A percentile compares a stretch with the other conserved stretches of the same genome.
Conservation (phyloP, 2,888 invertebrate species). For the Clitarchus hookeri region DNA sequence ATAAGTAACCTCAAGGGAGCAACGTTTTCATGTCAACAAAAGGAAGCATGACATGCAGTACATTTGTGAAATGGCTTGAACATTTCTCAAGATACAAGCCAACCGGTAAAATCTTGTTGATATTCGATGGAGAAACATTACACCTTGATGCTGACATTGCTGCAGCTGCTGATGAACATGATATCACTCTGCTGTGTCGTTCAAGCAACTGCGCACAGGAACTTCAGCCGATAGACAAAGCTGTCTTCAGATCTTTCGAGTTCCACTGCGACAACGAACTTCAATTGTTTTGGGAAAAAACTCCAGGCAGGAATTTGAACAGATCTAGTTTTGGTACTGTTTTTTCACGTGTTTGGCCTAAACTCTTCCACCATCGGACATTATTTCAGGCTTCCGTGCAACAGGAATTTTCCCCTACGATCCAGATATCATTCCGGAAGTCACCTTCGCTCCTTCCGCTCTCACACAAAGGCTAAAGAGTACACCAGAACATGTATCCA, state of each 20-base stretch:
- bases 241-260: constrained; percentile 38
- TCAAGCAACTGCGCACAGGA: constrained; percentile 52
- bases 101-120: not conserved
- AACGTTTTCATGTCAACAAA: not conserved
- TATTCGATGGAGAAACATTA: not conserved
- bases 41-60: not conserved
- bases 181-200: constrained; percentile 49
- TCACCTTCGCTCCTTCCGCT: not conserved
- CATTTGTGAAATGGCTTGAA: not conserved
- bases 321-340: not conserved
- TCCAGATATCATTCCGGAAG: not conserved
- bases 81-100: not conserved
- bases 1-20: not conserved
- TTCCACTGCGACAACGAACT: not conserved
- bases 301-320: not conserved
- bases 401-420: not conserved
- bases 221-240: constrained; percentile 50
- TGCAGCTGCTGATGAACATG: constrained; percentile 46
- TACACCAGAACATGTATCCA: too few relatives aligned
- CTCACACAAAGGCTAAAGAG: not conserved
- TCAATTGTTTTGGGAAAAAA: not conserved
- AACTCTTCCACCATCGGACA: not conserved
- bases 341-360: not conserved
- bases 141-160: constrained; percentile 29
- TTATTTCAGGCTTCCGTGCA: constrained; percentile 15